Percentiles rank a stretch among this genome's conserved stretches.
These are phyloP conservation scores for Actinemys pallida DNA, from an alignment of 2,113 vertebrate species.

Conservation along the genomic window DNA sequence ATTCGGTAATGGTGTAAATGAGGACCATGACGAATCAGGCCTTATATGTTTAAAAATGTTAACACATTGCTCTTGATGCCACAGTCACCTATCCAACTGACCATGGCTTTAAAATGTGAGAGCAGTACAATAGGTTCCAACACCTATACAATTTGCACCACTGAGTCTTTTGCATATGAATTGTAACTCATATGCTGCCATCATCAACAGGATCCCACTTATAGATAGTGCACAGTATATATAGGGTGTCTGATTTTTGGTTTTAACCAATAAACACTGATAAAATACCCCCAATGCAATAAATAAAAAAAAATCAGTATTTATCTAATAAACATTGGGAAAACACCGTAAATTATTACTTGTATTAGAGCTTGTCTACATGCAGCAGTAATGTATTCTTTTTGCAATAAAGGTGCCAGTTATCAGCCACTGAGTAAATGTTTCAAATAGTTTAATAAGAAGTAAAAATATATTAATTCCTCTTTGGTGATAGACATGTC, in stretches of 20 bases:
- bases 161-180: background rate
- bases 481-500: background rate
- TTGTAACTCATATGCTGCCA: background rate
- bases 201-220: rapidly evolving
- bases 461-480: background rate
- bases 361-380: background rate
- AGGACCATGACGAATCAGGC: rapidly evolving
- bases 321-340: background rate
- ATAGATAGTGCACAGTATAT: background rate
- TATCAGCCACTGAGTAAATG: background rate
- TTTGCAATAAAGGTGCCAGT: background rate
- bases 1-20: background rate
- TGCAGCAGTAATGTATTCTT: background rate
- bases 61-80: background rate
- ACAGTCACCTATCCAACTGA: background rate
- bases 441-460: background rate
- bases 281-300: background rate
- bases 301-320: background rate
- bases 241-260: background rate
- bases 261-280: background rate
- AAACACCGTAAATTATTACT: background rate
- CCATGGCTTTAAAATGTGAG: background rate
- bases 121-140: background rate
- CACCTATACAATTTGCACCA: background rate
- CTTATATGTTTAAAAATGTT: rapidly evolving